Base-by-base conservation (phyloP, 2,797 vertebrate species). In the Bovichtus diacanthus region DNA sequence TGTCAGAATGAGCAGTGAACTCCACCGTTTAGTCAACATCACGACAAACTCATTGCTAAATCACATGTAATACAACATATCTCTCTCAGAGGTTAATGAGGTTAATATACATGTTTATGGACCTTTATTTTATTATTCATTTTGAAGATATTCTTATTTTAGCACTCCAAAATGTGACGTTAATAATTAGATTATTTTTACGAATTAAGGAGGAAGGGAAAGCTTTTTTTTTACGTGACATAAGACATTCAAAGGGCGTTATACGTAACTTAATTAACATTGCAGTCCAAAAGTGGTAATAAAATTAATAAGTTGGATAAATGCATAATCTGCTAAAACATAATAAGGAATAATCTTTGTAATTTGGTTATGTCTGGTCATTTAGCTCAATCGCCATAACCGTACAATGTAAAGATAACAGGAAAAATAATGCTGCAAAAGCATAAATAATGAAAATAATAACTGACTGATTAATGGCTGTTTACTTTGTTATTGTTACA, bases 221-320 rank as follows among this genome's bases (percentile, higher is more conserved):
- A 47, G 6, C 4, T 18, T 53, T n/a, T 41, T 51, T 31, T 19
- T 46, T 25, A 16, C 21, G 2, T n/a, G 27, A 19, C 23, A 29
- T 11, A 50, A 23, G 23, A 25, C 19, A 7, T 9, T 46, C 18
- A 31, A 19, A 10, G 5, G 12, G 4, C n/a, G 25, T 50, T 50
- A 62, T 44, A 56, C n/a, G 73, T 56, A 27, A 70, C 9, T 80
- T 13, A 3, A 49, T 34, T 55, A n/a, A 74, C 61, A 41, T 55
- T 12, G n/a, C n/a, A 51, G 7, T 51, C 31, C 19, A 13, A 29
- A 51, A 27, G n/a, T 47, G 25, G 13, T 36, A 23, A 62, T 70
- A 5, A 23, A 16, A 21, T 9, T 12, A 6, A 16, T 7, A 23
- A 47, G 80, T 70, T 15, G n/a, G 15, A 47, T 18, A 39, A 38